phyloP scores from a whole-genome alignment of 2,888 invertebrate species.

The Parnassius apollo region DNA sequence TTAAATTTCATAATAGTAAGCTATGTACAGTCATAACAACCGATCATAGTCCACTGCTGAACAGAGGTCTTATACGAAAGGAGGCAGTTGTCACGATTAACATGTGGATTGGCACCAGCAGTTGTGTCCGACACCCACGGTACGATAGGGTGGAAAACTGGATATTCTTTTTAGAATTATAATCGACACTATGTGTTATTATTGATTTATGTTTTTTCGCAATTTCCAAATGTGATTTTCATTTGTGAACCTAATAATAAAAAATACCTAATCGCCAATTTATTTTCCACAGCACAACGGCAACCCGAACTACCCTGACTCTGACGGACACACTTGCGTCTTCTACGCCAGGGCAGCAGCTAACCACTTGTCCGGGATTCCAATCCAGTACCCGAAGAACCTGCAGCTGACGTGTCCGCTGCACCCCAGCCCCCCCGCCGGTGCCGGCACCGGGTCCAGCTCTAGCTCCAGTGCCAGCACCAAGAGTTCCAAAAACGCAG shows the following conservation, averaged over 20 bases:
- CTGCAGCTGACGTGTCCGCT: constrained; percentile 68
- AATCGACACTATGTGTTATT: too few relatives aligned
- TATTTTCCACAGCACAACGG: constrained; percentile 90
- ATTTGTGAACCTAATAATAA: not conserved
- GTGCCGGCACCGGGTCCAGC: constrained; percentile 39
- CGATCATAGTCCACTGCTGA: too few relatives aligned
- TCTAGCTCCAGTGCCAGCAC: constrained; percentile 47
- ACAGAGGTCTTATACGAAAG: too few relatives aligned
- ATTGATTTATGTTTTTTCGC: too few relatives aligned
- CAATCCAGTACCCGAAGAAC: constrained; percentile 58
- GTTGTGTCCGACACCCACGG: too few relatives aligned
- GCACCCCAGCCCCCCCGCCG: constrained; percentile 56
- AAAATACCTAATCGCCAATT: not conserved
- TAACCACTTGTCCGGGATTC: constrained; percentile 71
- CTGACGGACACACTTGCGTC: constrained; percentile 75
- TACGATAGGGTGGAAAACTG: too few relatives aligned
- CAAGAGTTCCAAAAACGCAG: constrained; percentile 58
- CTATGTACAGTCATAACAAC: too few relatives aligned
- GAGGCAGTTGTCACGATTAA: too few relatives aligned
- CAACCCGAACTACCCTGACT: constrained; percentile 93
- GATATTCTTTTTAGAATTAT: too few relatives aligned
- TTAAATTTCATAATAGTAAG: too few relatives aligned
- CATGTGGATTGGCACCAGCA: too few relatives aligned
- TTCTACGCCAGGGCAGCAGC: constrained; percentile 78
- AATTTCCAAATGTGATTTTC: too few relatives aligned